phyloP scores from a whole-genome alignment of 2,797 vertebrate genomes.

The Taenioides sp. region DNA sequence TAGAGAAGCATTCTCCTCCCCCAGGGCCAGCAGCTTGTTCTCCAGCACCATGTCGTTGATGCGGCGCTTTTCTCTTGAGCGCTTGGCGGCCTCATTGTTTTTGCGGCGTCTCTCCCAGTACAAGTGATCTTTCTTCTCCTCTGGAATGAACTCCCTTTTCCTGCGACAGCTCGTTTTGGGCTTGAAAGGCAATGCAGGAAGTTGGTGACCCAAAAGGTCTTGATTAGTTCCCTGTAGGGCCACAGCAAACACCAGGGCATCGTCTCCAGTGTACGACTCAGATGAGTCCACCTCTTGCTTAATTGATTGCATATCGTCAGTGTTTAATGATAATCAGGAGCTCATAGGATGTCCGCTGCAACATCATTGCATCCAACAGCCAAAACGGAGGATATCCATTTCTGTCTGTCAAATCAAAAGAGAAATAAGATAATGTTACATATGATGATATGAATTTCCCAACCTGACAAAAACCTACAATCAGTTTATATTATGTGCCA shows the following conservation, averaged over 20 bases:
- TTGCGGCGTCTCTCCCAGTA: slow-evolving; percentile 98
- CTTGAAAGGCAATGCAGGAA: slow-evolving; percentile 73
- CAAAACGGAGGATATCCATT: slow-evolving; percentile 22
- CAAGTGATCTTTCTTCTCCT: slow-evolving; percentile 93
- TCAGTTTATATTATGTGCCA: neutral
- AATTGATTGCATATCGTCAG: slow-evolving; percentile 86
- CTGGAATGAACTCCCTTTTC: slow-evolving; percentile 94
- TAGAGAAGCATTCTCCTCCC: slow-evolving; percentile 92
- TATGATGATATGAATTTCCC: neutral
- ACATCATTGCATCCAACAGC: slow-evolving; percentile 27
- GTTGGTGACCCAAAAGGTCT: slow-evolving; percentile 72
- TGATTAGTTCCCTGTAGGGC: slow-evolving; percentile 78
- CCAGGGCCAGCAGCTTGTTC: slow-evolving; percentile 92
- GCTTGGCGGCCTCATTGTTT: slow-evolving; percentile 96
- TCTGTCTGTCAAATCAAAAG: slow-evolving; percentile 45
- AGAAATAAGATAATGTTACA: slow-evolving; percentile 18
- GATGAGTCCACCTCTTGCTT: slow-evolving; percentile 85
- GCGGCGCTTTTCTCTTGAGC: slow-evolving; percentile 92
- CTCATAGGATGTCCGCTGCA: slow-evolving; percentile 50
- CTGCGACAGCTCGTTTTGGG: slow-evolving; percentile 83
- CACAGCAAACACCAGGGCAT: slow-evolving; percentile 80
- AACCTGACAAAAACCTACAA: neutral
- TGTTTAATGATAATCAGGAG: slow-evolving; percentile 50
- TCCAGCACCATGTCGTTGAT: slow-evolving; percentile 97
- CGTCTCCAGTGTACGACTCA: slow-evolving; percentile 79